phyloP scores from a whole-genome alignment of 2,888 invertebrate genomes.

The Arge pagana region DNA sequence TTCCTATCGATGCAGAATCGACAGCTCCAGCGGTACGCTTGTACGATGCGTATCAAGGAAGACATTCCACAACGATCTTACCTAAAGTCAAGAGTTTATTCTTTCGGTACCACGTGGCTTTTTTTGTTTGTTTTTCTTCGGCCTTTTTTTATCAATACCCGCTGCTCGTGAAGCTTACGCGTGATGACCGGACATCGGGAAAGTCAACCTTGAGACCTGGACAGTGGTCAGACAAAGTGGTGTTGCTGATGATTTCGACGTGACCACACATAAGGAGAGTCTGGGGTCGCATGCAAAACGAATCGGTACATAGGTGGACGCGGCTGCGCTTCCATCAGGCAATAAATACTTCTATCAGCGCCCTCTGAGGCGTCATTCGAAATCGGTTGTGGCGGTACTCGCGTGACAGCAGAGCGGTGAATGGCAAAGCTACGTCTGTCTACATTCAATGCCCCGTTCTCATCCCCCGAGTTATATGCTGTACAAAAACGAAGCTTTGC shows the following conservation, averaged over 20 bases:
- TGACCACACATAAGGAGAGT: constrained; percentile 32
- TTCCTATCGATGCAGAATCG: too few relatives aligned
- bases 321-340: constrained; percentile 31
- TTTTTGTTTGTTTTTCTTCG: too few relatives aligned
- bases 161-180: too few relatives aligned
- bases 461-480: constrained; percentile 39
- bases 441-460: constrained; percentile 37
- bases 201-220: too few relatives aligned
- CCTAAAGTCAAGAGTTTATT: too few relatives aligned
- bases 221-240: constrained; percentile 17
- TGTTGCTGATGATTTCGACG: constrained; percentile 3
- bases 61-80: too few relatives aligned
- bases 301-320: constrained; percentile 49
- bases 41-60: too few relatives aligned
- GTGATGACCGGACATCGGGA: too few relatives aligned
- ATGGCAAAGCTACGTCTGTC: constrained; percentile 48
- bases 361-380: constrained; percentile 57
- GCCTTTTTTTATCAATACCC: too few relatives aligned
- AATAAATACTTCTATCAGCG: constrained; percentile 57
- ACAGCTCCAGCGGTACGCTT: too few relatives aligned
- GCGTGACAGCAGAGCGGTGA: constrained; percentile 44
- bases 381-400: constrained; percentile 45
- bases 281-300: constrained; percentile 46
- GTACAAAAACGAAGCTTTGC: constrained; percentile 53
- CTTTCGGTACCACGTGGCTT: too few relatives aligned